Conservation (phyloP, 2,113 vertebrate genomes). For the Tragelaphus imberbis region DNA sequence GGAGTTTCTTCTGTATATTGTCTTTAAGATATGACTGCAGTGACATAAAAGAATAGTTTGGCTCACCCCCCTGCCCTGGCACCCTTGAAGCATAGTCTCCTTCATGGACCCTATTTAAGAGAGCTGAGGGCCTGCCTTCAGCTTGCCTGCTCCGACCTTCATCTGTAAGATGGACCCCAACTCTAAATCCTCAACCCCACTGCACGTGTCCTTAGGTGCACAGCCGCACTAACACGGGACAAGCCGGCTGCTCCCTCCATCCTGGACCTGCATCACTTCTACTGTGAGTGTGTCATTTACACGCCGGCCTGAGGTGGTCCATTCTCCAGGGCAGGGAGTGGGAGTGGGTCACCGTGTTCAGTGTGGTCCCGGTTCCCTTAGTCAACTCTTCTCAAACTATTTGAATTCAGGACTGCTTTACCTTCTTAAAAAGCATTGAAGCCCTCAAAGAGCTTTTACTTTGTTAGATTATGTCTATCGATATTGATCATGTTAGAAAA, state of each 20-base stretch:
- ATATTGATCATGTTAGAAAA: neutral
- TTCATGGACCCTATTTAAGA: neutral
- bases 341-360: fast-evolving
- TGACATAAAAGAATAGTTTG: neutral
- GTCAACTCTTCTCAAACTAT: neutral
- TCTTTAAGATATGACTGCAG: neutral
- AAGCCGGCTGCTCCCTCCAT: neutral
- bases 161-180: neutral
- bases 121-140: neutral
- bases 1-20: neutral
- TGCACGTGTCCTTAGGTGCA: neutral
- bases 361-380: neutral
- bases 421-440: neutral
- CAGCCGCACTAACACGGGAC: neutral
- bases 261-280: neutral
- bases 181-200: neutral
- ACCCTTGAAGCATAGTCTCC: neutral
- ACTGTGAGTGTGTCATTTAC: neutral
- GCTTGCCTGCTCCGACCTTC: neutral
- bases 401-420: neutral
- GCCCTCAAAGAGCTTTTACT: neutral
- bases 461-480: neutral
- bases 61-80: neutral
- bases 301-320: neutral
- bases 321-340: neutral